Evolutionary conservation across 2,113 vertebrate species (phyloP), one percentile per base, ranked within the genome.

Genomic region (Pitta sordida): DNA sequence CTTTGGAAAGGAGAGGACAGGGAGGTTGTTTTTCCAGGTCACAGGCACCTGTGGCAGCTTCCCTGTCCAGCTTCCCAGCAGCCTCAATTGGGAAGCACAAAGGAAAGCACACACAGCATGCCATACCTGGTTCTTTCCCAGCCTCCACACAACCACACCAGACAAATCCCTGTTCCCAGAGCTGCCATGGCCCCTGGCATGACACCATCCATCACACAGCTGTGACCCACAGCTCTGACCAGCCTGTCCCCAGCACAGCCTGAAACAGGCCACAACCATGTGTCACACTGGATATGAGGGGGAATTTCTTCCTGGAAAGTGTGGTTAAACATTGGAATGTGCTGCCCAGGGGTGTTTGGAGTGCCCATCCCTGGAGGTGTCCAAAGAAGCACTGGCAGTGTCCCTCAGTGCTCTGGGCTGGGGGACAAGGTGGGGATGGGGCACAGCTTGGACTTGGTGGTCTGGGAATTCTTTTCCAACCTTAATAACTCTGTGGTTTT

Each of bases 81-180:
- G 71, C 36, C 15, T 78, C 46, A 21, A 27, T 27, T 2, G 13
- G 69, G 29, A 80, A 24, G 49, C 0, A 4, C 44, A 65, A 64
- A 65, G 44, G 39, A 63, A 95, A 68, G 13, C n/a, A 83, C 52
- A 20, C 21, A 27, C 29, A 49, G 11, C 9, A 4, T 48, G 15
- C 18, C 36, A 44, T 9, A 12, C 39, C 30, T 51, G n/a, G 15
- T 34, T 62, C 67, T 22, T 75, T 46, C 13, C 60, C 62, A 27
- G 41, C 20, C 43, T 32, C 64, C 32, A 22, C 0, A 0, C 0
- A 1, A 41, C 44, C 13, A 1, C 44, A 21, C 12, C 22, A 10
- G 22, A 14, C 56, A 71, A 77, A 49, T 36, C 29, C 58, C 27
- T 32, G 8, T 51, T 51, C 46, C 22, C 74, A 30, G 39, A 46